Base-by-base conservation (phyloP, 2,797 vertebrate species). In the Sebastes kiyomatsui region DNA sequence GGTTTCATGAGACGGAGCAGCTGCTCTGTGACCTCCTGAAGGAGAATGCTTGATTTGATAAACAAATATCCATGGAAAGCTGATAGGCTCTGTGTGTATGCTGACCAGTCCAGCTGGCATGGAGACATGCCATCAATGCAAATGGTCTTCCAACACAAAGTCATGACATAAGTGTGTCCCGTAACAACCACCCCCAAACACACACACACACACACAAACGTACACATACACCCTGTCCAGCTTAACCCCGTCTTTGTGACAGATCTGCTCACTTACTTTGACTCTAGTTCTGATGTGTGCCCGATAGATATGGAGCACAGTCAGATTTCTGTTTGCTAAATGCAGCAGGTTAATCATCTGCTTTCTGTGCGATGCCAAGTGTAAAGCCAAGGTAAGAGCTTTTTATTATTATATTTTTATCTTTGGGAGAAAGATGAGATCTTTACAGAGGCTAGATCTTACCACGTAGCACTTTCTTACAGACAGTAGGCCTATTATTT, bases 11-110 rank as follows among this genome's bases (percentile, higher is more conserved):
- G 10, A 35, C 10, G 4, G 5, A 25, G 4, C 38, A 4, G 2
- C 7, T 33, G 13, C 9, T 35, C 38, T 60, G 3, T 82, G 85
- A 83, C 75, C 52, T 80, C 27, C 73, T 79, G 82, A 85, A 89
- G 80, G 84, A 82, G 77, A 78, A 49, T 1, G 27, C 11, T 66
- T 72, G 5, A 93, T 95, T 94, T 95, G 94, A 18, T 89, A 92
- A 72, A 90, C 93, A 95, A 95, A 94, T 92, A 22, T 67, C 23
- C 52, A 91, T 90, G 91, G 75, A 92, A 94, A 93, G 61, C 59
- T 60, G 32, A 60, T 67, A 70, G 58, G 46, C 28, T 42, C 6
- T 16, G 56, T 27, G 33, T 12, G 2, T 68, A 7, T 35, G 20
- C 16, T 61, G 46, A 54, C 23, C 4, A 42, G 12, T 28, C 59